Conservation (phyloP, 53 echinoderm and acorn worm species). For the Glandiceps talaboti region DNA sequence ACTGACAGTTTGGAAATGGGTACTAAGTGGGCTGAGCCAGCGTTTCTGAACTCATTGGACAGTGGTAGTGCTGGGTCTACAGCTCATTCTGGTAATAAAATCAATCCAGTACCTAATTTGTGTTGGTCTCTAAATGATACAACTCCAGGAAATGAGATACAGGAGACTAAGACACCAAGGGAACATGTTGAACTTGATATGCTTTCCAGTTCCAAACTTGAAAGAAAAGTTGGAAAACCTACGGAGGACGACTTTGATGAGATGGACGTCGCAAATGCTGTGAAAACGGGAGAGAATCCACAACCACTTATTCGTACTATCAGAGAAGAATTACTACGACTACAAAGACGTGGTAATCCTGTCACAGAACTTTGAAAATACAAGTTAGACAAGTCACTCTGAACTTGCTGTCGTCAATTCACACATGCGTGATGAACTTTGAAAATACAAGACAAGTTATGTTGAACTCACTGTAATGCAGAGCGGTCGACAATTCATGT, state of each 20-base stretch:
- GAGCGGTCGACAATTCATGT: no score
- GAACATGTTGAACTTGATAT: constrained; percentile 11
- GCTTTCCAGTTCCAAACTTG: constrained; percentile 22
- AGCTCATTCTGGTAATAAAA: neutral
- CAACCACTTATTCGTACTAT: constrained; percentile 23
- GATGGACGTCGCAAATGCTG: constrained; percentile 20
- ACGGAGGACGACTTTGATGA: constrained; percentile 40
- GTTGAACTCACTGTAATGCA: no score
- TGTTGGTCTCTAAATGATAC: neutral
- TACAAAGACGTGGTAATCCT: neutral
- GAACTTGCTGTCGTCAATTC: no score
- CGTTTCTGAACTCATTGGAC: neutral
- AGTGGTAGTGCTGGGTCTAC: neutral
- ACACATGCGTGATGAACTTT: no score
- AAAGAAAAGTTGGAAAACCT: constrained; percentile 35
- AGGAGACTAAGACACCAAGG: neutral
- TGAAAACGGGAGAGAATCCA: constrained; percentile 12
- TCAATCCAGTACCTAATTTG: neutral
- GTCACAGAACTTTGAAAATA: neutral
- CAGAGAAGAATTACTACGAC: constrained; percentile 32
- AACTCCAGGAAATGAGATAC: neutral
- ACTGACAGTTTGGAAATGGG: neutral
- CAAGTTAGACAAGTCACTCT: no score
- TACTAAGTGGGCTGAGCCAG: neutral
- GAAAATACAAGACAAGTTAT: no score